Evolutionary conservation across 2,113 vertebrate species (phyloP).

Genomic region (Sardina pilchardus): DNA sequence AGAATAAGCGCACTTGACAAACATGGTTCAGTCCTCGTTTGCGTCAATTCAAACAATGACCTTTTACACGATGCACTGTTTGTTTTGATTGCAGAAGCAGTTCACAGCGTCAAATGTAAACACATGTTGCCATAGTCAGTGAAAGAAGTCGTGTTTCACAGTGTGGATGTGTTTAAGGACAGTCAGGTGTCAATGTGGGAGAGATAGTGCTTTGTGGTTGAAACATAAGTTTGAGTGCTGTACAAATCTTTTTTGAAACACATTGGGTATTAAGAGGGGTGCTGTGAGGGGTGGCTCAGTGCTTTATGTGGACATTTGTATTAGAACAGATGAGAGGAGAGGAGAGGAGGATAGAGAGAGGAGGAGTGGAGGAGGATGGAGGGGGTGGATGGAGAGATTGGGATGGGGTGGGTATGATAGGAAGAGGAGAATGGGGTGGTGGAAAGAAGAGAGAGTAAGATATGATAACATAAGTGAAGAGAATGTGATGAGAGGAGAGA

Average conservation of each 20-base stretch:
- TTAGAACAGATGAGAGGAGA: not conserved
- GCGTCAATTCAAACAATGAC: not conserved
- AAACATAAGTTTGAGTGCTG: not conserved
- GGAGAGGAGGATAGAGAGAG: not conserved
- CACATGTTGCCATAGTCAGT: not conserved
- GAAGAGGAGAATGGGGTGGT: too few species aligned
- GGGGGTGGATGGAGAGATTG: not conserved
- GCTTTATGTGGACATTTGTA: not conserved
- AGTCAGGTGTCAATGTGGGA: not conserved
- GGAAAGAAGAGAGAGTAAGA: too few species aligned
- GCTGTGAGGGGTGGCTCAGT: not conserved
- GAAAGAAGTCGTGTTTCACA: not conserved
- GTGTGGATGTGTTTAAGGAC: not conserved
- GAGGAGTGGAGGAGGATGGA: not conserved
- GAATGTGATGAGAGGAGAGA: not conserved
- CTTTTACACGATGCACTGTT: not conserved
- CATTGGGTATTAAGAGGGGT: not conserved
- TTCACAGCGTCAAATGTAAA: not conserved
- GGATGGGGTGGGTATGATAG: too few species aligned
- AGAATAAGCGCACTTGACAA: not conserved
- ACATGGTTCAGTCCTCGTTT: not conserved
- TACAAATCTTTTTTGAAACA: not conserved
- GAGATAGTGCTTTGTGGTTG: not conserved
- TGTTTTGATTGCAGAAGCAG: not conserved
- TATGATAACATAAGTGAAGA: too few species aligned